A percentile compares a stretch with the other conserved stretches of the same genome.
Evolutionary conservation across 2,113 vertebrate species (phyloP).

Genomic region (Zapornia atra): DNA sequence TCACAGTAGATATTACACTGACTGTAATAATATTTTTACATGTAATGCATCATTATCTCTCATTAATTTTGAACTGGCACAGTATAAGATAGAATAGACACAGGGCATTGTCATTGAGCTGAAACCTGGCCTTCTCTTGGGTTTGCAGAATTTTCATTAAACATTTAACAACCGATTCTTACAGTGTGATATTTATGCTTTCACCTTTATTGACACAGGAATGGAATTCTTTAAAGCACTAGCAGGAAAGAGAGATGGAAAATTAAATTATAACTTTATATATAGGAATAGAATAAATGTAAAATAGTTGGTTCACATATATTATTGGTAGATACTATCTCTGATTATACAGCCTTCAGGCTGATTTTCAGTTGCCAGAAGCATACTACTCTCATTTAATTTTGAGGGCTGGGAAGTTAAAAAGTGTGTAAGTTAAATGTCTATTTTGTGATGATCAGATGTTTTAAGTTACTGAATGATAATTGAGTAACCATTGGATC

Average conservation of each 20-base stretch:
- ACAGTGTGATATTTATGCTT: neutral
- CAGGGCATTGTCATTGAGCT: neutral
- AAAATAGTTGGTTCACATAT: neutral
- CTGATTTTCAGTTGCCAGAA: neutral
- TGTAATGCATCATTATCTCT: neutral
- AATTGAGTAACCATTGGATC: neutral
- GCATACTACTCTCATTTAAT: neutral
- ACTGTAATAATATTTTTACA: neutral
- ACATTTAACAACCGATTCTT: neutral
- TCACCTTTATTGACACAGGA: neutral
- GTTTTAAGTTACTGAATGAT: neutral
- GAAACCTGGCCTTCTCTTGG: neutral
- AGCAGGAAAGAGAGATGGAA: neutral
- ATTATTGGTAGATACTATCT: neutral
- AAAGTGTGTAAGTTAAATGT: neutral
- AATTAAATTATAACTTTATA: neutral
- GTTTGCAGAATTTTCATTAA: neutral
- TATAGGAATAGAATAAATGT: neutral
- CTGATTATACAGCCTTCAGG: neutral
- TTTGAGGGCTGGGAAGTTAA: neutral
- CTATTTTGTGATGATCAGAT: neutral
- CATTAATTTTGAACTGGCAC: neutral
- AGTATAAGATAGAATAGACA: neutral
- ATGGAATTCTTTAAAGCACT: neutral
- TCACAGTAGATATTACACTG: neutral